Evolutionary conservation across 2,113 vertebrate genomes (phyloP), one percentile per base, ranked within the genome.

Genomic region (Cephalopholis sonnerati): DNA sequence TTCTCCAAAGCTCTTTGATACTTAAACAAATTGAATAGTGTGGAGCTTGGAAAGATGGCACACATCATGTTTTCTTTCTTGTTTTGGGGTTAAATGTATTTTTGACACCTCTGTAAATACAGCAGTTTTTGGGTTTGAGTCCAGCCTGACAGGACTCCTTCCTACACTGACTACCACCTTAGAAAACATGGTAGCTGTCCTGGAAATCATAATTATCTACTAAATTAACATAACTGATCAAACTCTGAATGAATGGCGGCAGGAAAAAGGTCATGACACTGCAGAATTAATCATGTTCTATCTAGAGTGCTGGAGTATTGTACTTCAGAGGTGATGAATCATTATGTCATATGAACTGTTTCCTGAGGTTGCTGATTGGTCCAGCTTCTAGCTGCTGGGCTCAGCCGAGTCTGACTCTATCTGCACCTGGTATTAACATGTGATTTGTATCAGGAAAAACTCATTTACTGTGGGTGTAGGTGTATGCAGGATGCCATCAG

Each of bases 361-460:
- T 72, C 20, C 36, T 48, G 13, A 9, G 25, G 3, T 12, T 57
- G 59, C 68, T 70, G 48, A 64, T 72, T 55, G 58, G 62, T 71
- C 25, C 32, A 15, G 36, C 51, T 44, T 29, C 24, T 62, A 29
- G 24, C 51, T 15, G 61, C 59, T 39, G 55, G 61, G 41, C 68
- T 41, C 36, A 51, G 13, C 63, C 4, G 24, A 36, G 25, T 15
- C 50, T 50, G 3, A 55, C 50, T 50, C 24, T 5, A 15, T 51
- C 18, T 46, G 29, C 18, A 29, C 13, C 24, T 29, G 24, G 3
- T 13, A 16, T 54, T 8, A 69, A 51, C 39, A 7, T 62, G 44
- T 20, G 9, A 12, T 18, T 22, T 24, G 3, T 69, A 10, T 36
- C 44, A 48, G 63, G 15, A 63, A 4, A 61, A 36, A 8, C 22